Evolutionary conservation across 2,113 vertebrate species (phyloP), one percentile per base, ranked within the genome.

Genomic region (Phyllopteryx taeniolatus): DNA sequence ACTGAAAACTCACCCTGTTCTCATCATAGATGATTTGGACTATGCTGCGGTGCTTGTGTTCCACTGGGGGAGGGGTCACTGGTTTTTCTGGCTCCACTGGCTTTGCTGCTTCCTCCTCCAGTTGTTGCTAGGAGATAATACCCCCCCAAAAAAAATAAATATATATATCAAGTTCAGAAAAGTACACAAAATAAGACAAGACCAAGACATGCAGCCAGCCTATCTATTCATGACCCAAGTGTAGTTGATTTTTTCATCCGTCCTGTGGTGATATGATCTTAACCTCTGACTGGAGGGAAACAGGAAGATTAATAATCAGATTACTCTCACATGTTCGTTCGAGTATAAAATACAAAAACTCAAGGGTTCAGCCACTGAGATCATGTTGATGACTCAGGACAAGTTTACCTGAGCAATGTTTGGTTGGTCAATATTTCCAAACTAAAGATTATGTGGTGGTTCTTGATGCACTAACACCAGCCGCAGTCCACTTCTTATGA

Each of bases 11-110:
- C 91, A 98, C 98, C 94, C 98, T 90, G 74, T 99, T 99, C 84
- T 99, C 97, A 78, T 99, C 98, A 9, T 99, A 99, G 90, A 99
- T 99, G 76, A 99, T 99, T 86, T 99, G 98, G 66, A 99, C 98
- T 65, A 99, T 97, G 89, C 98, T 99, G 87, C 98, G 98, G 79
- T 99, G 98, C 79, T 99, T 99, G 92, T 96, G 96, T 73, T 99
- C 98, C 92, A 99, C 96, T 1, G 98, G 98, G 83, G 97, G 96
- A 78, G 96, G 98, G 66, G 98, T 98, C 87, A 95, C 94, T 15
- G 98, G 96, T 92, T 95, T 94, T 90, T 98, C 98, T 0, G 97
- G 98, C 94, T 99, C 96, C 14, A 96, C 93, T 65, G 98, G 96
- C 90, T 99, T 99, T 1, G 98, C 97, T 47, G 98, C 96, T 93